Percentiles rank a stretch among this genome's conserved stretches.
These are phyloP conservation scores for Bombycilla garrulus DNA, from an alignment of 2,113 vertebrate genomes.

Conservation along the genomic window DNA sequence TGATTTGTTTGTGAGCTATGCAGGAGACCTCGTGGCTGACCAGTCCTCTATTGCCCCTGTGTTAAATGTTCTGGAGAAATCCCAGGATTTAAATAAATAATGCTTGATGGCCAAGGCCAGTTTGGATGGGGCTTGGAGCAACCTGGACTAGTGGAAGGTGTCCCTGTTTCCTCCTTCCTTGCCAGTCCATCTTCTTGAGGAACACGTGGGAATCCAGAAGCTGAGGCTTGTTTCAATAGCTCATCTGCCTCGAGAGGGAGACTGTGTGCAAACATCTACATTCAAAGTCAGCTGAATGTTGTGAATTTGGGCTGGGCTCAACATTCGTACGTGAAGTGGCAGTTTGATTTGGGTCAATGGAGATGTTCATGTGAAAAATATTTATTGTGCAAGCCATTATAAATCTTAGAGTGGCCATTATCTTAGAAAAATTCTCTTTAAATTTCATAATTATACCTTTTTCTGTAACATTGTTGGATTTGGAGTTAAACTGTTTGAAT, in stretches of 20 bases:
- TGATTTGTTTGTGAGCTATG: neutral
- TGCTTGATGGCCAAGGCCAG: neutral
- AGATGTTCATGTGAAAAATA: neutral
- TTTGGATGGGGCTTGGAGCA: neutral
- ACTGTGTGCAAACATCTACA: fast-evolving
- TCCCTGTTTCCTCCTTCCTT: neutral
- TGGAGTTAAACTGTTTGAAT: neutral
- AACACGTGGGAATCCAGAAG: neutral
- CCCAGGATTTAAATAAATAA: neutral
- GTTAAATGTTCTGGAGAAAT: neutral
- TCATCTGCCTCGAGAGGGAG: neutral
- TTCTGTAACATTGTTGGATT: neutral
- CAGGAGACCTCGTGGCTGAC: neutral
- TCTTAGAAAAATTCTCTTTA: neutral
- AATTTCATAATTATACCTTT: neutral
- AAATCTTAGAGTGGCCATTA: neutral
- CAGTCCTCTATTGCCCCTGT: neutral
- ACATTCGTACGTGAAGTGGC: fast-evolving
- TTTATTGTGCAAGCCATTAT: neutral
- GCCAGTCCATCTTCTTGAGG: fast-evolving
- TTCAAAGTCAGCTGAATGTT: neutral
- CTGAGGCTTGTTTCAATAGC: neutral
- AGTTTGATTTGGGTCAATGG: neutral
- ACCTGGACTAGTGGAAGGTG: neutral
- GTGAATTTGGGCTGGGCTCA: neutral